These are phyloP conservation scores for Pyrgilauda ruficollis DNA, from an alignment of 2,113 vertebrate species.

Conservation along the genomic window DNA sequence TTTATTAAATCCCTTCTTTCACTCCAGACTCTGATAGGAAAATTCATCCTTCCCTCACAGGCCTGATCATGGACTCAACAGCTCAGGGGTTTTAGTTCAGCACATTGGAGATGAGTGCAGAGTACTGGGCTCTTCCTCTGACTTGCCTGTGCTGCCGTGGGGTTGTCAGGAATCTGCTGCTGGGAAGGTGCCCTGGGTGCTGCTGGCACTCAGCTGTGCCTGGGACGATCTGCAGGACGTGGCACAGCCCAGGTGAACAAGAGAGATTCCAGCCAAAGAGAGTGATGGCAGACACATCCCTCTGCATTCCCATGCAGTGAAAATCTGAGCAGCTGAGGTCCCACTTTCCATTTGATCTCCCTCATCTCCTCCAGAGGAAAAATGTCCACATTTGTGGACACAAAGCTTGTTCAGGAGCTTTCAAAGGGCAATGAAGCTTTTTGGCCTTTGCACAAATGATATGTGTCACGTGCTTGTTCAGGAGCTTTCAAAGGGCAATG, in stretches of 20 bases:
- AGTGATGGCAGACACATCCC: not conserved
- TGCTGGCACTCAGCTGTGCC: not conserved
- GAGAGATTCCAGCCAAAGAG: not conserved
- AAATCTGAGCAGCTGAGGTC: not conserved
- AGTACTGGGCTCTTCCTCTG: not conserved
- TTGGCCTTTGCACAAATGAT: not conserved
- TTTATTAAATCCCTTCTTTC: not conserved
- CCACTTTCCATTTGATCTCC: not conserved
- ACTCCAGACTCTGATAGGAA: not conserved
- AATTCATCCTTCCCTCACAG: not conserved
- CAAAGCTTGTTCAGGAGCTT: not conserved
- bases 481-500: not conserved
- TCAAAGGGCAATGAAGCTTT: not conserved
- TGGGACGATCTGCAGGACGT: not conserved
- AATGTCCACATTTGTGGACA: too few species aligned
- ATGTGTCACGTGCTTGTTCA: not conserved
- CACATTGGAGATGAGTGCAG: accelerated
- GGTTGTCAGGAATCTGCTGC: not conserved
- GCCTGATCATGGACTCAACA: not conserved
- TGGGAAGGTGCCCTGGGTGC: not conserved
- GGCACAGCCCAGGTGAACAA: not conserved
- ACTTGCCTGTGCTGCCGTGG: accelerated
- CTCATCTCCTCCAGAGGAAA: not conserved
- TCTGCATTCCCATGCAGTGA: not conserved
- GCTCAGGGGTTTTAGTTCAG: not conserved